Evolutionary conservation across 53 echinoderm and acorn worm species (phyloP).

Genomic region (Mesocentrotus franciscanus): DNA sequence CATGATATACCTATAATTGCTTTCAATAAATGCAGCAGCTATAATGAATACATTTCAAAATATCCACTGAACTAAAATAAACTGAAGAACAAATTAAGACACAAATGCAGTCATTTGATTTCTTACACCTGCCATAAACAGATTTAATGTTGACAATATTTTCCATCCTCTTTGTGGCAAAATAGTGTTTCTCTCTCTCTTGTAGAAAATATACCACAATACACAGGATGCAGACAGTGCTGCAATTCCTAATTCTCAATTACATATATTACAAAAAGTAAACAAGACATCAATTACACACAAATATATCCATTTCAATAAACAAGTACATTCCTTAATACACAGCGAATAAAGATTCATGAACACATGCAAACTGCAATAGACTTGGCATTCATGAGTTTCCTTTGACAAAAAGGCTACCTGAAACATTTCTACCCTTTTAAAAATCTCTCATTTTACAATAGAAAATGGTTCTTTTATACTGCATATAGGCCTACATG

Average conservation of each 20-base stretch:
- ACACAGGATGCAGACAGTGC: constrained; percentile 49
- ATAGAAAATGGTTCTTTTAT: not conserved
- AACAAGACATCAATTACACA: constrained; percentile 62
- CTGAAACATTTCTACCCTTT: constrained; percentile 22
- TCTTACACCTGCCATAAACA: constrained; percentile 70
- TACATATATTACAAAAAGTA: constrained; percentile 68
- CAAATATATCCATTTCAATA: constrained; percentile 65
- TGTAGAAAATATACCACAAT: constrained; percentile 70
- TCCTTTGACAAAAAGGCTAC: not conserved
- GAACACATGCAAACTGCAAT: constrained; percentile 28
- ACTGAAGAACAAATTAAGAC: not conserved
- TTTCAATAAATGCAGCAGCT: no score
- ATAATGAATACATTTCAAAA: not conserved
- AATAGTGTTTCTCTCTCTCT: constrained; percentile 65
- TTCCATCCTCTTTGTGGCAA: constrained; percentile 69
- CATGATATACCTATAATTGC: no score
- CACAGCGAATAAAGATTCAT: constrained; percentile 9
- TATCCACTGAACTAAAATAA: not conserved
- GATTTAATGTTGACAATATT: constrained; percentile 71
- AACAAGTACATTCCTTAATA: constrained; percentile 67
- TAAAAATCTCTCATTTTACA: not conserved
- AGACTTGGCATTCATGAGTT: not conserved
- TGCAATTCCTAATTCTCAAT: constrained; percentile 61
- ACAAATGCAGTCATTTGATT: not conserved
- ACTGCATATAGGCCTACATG: not conserved